These are phyloP conservation scores for Bombyx mandarina DNA, from an alignment of 1,140 invertebrate genomes.

Conservation along the genomic window DNA sequence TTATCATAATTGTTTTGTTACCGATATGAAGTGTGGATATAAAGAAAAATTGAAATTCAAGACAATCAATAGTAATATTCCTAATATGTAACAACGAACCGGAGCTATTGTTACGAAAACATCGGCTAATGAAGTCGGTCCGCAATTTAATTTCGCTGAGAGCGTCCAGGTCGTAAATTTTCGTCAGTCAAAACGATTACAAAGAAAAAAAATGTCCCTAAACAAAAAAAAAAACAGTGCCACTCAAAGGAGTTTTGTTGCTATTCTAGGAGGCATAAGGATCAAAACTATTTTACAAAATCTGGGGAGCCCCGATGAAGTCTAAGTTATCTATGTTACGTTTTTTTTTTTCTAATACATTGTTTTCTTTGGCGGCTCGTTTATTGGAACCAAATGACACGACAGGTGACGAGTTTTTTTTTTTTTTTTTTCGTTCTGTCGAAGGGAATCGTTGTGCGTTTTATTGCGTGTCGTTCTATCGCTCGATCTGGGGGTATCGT, in stretches of 20 bases:
- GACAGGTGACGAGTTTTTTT: conserved; percentile 62
- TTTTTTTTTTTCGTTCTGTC: conserved; percentile 29
- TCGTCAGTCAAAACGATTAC: conserved; percentile 64
- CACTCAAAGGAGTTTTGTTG: conserved; percentile 4
- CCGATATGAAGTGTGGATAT: no score
- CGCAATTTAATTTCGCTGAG: conserved; percentile 52
- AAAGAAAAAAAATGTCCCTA: conserved; percentile 46
- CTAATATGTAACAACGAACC: conserved; percentile 48
- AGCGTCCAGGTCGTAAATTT: conserved; percentile 65
- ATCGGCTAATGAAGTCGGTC: conserved; percentile 55
- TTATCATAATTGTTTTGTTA: no score
- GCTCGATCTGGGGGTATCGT: conserved; percentile 37
- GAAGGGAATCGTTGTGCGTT: conserved; percentile 60
- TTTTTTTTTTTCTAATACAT: conserved; percentile 50
- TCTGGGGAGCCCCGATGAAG: neutral
- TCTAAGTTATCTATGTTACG: conserved; percentile 49
- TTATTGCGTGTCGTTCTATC: conserved; percentile 55
- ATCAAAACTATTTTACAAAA: neutral
- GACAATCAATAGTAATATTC: neutral
- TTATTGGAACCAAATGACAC: conserved; percentile 68
- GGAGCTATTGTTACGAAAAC: conserved; percentile 36
- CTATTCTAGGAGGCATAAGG: neutral
- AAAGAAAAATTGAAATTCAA: no score
- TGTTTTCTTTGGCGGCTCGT: conserved; percentile 63
- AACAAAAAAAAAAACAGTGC: conserved; percentile 28